Evolutionary conservation across 2,888 invertebrate genomes (phyloP), one percentile per base, ranked within the genome.

Genomic region (Diadegma fenestrale): DNA sequence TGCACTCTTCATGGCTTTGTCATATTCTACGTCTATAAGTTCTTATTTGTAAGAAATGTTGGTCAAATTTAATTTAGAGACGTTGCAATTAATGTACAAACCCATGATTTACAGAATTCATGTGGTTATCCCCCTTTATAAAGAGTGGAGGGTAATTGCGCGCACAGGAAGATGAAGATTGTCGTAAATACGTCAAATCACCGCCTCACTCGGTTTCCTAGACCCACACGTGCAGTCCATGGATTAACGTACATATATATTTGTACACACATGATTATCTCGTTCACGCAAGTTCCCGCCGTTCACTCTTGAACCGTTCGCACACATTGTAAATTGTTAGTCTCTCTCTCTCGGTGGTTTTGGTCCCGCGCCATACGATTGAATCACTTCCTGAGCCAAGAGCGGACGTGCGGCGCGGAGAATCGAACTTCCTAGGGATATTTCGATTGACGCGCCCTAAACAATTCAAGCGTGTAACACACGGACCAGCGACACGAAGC

Each of bases 111-210:
- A 63, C 51, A 54, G 19, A 26, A 72, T 73, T 66, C 64, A 66
- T 61, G 71, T 69, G 54, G 68, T 22, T 26, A 58, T 51, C 71
- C 84, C 84, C 63, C 54, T 19, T 71, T 30, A 75, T 12, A 30
- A 64, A 66, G 64, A 69, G 45, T 64, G 48, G 54, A 41, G 79
- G 79, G 76, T 82, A 82, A 82, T 82, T 80, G 82, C 72, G 79
- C 66, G 64, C 48, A 88, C 90, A 89, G 90, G 90, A 90, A 90
- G 90, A 90, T 89, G 90, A 89, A 89, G 89, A 90, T 90, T 89
- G 90, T 87, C 89, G 87, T 89, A 89, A 90, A 90, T 90, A 87
- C 88, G 86, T 88, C 88, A 88, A 89, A 90, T 89, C 88, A 88
- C 87, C 87, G 86, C 69, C 88, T 90, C 88, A 88, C 88, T 82